A percentile compares a stretch with the other conserved stretches of the same genome.
These are phyloP conservation scores for Orgyia antiqua DNA, from an alignment of 2,888 invertebrate genomes.

Conservation along the genomic window DNA sequence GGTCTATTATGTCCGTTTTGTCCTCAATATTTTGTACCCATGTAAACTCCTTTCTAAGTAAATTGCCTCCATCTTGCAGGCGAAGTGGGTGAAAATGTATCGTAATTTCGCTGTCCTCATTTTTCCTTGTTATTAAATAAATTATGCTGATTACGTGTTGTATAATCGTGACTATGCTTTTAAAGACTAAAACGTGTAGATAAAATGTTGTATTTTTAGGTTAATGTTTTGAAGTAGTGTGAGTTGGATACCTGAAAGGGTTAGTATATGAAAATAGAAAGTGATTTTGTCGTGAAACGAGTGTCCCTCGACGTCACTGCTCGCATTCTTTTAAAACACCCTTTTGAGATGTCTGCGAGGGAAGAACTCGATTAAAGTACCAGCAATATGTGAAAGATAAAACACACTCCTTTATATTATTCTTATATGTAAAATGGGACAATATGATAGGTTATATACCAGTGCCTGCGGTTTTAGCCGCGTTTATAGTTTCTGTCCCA, in stretches of 20 bases:
- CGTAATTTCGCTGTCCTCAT: slow-evolving; percentile 34
- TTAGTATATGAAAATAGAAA: slow-evolving; percentile 38
- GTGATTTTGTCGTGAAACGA: slow-evolving; percentile 46
- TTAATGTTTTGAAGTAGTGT: slow-evolving; percentile 25
- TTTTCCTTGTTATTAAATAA: slow-evolving; percentile 29
- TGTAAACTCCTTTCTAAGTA: slow-evolving; percentile 52
- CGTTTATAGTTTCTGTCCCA: too few relatives aligned
- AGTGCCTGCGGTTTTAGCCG: too few relatives aligned
- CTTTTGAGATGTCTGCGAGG: slow-evolving; percentile 62
- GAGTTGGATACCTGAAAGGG: slow-evolving; percentile 25
- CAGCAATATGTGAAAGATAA: slow-evolving; percentile 33
- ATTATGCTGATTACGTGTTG: slow-evolving; percentile 24
- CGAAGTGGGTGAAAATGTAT: slow-evolving; percentile 44
- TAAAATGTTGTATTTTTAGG: neutral
- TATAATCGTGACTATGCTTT: slow-evolving; percentile 16
- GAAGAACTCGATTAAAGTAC: slow-evolving; percentile 35
- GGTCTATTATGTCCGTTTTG: slow-evolving; percentile 59
- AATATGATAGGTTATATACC: too few relatives aligned
- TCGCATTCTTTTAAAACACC: slow-evolving; percentile 61
- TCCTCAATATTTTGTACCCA: slow-evolving; percentile 41
- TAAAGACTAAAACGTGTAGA: slow-evolving; percentile 3
- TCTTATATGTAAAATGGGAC: too few relatives aligned
- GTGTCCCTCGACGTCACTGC: slow-evolving; percentile 44
- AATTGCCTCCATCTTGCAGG: slow-evolving; percentile 47
- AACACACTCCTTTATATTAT: too few relatives aligned